Evolutionary conservation across 2,888 invertebrate species (phyloP), one percentile per base, ranked within the genome.

Genomic region (Ernsta delagoae): DNA sequence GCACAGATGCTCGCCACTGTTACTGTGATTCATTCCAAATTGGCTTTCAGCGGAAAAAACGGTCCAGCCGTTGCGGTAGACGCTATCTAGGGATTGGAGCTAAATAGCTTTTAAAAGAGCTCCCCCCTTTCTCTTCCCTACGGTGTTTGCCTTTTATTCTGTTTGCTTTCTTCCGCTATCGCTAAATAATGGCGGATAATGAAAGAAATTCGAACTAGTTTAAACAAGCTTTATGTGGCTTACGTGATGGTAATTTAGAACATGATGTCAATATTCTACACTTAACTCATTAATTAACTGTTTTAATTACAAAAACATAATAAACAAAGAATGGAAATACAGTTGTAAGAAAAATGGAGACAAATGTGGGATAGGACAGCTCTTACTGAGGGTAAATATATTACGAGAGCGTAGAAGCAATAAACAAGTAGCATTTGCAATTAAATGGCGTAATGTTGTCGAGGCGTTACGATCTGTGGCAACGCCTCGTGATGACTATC

Each of bases 21-120:
- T 89, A 88, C 92, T 85, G 90, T 93, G 93, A 93, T 93, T 93
- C 92, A 93, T 93, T 93, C 86, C 89, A 92, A 93, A 93, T 93
- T 93, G 92, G 92, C 91, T 92, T 91, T 90, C 91, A 91, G 88
- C 86, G 86, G 83, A 88, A 90, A 92, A 92, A 89, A 86, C 82
- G 79, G 78, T 79, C 81, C 80, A 73, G 72, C 75, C 82, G 82
- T 80, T 88, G 88, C 83, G 88, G 87, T 85, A 84, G 85, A 86
- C 86, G 84, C 79, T 88, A 86, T 88, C 87, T 85, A 85, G 86
- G 87, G 87, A 86, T 81, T 80, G 83, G 75, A 75, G 85, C 83
- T 89, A 86, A 89, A 89, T 88, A 84, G 89, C 87, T 86, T 89
- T 90, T 88, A 85, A 89, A 90, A 87, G 85, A 84, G 86, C 82